These are phyloP conservation scores for Brenthis daphne DNA, from an alignment of 2,888 invertebrate genomes.

Conservation along the genomic window DNA sequence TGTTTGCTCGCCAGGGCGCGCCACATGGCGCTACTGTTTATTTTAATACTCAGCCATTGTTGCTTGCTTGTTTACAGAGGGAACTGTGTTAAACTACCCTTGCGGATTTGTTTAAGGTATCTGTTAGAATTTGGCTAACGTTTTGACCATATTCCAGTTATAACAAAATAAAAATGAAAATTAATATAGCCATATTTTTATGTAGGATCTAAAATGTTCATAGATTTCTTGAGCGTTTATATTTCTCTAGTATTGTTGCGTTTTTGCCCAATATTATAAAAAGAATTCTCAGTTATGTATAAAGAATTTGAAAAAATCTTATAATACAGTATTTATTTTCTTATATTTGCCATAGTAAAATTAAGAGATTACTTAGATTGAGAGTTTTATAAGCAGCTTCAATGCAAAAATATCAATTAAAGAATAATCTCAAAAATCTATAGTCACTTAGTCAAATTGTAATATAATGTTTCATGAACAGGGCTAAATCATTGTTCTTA, in stretches of 20 bases:
- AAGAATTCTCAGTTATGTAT: no score
- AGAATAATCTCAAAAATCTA: background rate
- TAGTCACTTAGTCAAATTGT: background rate
- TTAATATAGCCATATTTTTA: background rate
- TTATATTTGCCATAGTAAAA: no score
- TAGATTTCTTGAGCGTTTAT: no score
- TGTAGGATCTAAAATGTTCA: background rate
- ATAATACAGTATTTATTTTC: no score
- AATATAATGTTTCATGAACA: constrained; percentile 23
- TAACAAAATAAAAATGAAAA: background rate
- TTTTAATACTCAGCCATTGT: constrained; percentile 81
- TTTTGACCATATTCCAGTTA: constrained; percentile 41
- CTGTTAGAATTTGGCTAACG: constrained; percentile 45
- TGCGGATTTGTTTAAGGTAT: constrained; percentile 59
- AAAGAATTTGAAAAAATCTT: no score
- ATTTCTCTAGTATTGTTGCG: no score
- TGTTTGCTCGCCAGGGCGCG: constrained; percentile 66
- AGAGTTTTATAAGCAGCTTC: no score
- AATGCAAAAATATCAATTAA: no score
- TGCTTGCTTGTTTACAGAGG: constrained; percentile 71
- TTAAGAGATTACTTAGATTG: no score
- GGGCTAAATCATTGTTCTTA: constrained; percentile 31
- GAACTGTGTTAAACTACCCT: constrained; percentile 71
- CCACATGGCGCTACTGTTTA: constrained; percentile 79
- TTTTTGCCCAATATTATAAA: no score